Base-by-base conservation (phyloP, 2,888 invertebrate genomes). In the Noctua janthe region DNA sequence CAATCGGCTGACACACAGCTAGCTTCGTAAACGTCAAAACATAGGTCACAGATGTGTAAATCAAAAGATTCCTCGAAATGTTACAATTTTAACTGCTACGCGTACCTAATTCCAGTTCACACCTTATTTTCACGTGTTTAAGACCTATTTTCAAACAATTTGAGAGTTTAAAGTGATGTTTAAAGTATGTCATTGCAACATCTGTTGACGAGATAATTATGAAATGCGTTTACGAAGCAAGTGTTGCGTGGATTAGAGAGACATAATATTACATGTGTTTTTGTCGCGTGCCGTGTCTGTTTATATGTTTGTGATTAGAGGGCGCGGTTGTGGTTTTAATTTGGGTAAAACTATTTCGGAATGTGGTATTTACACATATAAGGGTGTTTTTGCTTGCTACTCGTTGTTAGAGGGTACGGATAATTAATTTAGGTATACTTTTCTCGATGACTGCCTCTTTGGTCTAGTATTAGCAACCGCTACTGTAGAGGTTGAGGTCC, bases 1-100 rank as follows among this genome's bases (percentile, higher is more conserved):
- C 83, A 80, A 89, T 88, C 69, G 78, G 82, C 74, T 88, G 89
- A 90, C 90, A 81, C 88, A 84, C 88, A 88, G 86, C 89, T 88
- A 85, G 87, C 89, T 91, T 84, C 83, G 87, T 81, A 83, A 88
- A 91, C 87, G 92, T 92, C 92, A 93, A 91, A 92, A 92, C 92
- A 91, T 87, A 90, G 90, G 90, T 91, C 90, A 86, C 87, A 82
- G 80, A 85, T 84, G 85, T 84, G 85, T 92, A 91, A 92, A 92
- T 92, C 91, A 90, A 86, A 81, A 88, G 87, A 86, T 91, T 88
- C 85, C 89, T 80, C 64, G 81, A 90, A 90, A 85, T 79, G 70
- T 59, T 51, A 72, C 86, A 80, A 78, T 77, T 72, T 71, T 78
- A 76, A 59, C 17, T 66, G 49, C 15, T 39, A 15, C 47, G 71